Base-by-base conservation (phyloP, 2,113 vertebrate genomes). In the Choloepus hoffmanni region DNA sequence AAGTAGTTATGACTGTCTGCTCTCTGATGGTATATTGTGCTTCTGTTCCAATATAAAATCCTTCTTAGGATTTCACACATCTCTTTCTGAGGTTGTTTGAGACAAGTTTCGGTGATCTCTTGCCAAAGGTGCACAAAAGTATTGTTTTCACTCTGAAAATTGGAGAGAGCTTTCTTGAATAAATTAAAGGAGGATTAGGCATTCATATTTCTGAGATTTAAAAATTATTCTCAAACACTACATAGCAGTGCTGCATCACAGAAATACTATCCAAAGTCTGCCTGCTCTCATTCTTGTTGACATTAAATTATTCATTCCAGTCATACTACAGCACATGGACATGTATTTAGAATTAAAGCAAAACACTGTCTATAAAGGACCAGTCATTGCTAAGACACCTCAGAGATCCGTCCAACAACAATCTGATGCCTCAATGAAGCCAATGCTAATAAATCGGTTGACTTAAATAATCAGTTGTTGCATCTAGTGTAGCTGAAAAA, bases 141-240 rank as follows among this genome's bases (percentile, higher is more conserved):
- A 10, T 85, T 90, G 23, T 68, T 70, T 96, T 92, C 74, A 70
- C 53, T 79, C 40, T 43, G 63, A 76, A 72, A 45, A 45, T 93
- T 76, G 62, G n/a, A 40, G 67, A 94, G 63, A 62, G 48, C 43
- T 14, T 85, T 84, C 89, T 70, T 91, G 48, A 96, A 74, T 90
- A 83, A 95, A 60, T 87, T 85, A 92, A 90, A 95, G 15, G 33
- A 7, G 9, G 21, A 77, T 28, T 28, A 78, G 9, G n/a, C 24
- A 43, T 43, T 89, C 48, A 16, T 82, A 70, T 53, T 85, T 78
- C 63, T 84, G 40, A 94, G 10, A 33, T 68, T 83, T 82, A 62
- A 13, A 65, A 93, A 85, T 58, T 60, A 40, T 81, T 94, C 94
- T 91, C 65, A 76, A 89, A 86, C 30, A 48, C 30, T 79, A 48